phyloP scores from a whole-genome alignment of 2,113 vertebrate species.

The Mixornis gularis region DNA sequence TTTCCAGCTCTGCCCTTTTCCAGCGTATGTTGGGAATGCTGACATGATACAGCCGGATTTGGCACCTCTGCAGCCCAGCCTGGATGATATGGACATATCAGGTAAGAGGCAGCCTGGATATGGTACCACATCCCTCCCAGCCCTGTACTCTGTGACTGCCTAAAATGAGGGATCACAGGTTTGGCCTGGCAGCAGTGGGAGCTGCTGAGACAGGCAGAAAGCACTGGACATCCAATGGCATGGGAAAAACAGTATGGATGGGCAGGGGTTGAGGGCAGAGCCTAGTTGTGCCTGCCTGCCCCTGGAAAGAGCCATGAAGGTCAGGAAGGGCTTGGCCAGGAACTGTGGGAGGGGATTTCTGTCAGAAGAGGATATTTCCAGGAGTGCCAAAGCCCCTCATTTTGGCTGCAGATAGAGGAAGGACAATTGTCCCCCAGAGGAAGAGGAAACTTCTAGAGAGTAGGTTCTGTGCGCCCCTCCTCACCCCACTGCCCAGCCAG shows the following conservation, averaged over 20 bases:
- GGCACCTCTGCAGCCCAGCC: slow-evolving; percentile 88
- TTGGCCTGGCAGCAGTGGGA: background rate
- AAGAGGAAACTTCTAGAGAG: background rate
- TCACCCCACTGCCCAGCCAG: background rate
- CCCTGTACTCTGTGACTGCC: background rate
- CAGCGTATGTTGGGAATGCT: slow-evolving; percentile 88
- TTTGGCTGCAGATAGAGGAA: background rate
- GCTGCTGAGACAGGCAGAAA: background rate
- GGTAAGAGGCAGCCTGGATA: slow-evolving; percentile 66
- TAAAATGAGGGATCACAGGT: background rate
- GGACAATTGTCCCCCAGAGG: background rate
- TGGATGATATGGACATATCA: slow-evolving; percentile 95
- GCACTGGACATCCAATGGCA: background rate
- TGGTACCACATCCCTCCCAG: fast-evolving
- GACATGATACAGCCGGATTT: slow-evolving; percentile 95
- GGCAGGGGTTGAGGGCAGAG: background rate
- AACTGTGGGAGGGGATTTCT: background rate
- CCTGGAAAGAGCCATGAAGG: background rate
- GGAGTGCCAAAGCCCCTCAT: background rate
- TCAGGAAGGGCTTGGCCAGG: background rate
- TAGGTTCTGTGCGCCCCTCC: background rate
- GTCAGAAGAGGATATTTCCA: background rate
- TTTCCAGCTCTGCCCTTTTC: background rate
- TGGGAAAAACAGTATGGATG: background rate
- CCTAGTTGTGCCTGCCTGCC: background rate